Base-by-base conservation (phyloP, 2,113 vertebrate genomes). In the Peromyscus leucopus region DNA sequence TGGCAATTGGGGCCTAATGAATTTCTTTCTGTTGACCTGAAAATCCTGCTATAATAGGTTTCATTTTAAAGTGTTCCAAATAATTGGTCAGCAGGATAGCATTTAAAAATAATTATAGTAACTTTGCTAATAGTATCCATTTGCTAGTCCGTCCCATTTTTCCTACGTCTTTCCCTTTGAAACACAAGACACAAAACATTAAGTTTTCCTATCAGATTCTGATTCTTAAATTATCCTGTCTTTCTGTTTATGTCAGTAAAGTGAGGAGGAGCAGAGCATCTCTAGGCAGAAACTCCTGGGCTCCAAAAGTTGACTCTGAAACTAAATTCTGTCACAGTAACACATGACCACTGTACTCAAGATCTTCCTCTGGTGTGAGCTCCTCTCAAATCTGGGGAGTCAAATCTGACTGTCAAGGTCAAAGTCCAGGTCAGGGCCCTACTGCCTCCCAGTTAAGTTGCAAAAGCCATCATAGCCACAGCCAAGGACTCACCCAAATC, bases 81-180 rank as follows among this genome's bases (percentile, higher is more conserved):
- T 87, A 96, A 82, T 95, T 93, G 87, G 82, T 93, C 86, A 97
- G 46, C 75, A 57, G 11, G 75, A 90, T 46, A 91, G 86, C 42
- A 72, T 83, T 84, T 91, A 65, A 46, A 31, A 19, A 19, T 5
- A 69, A 65, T 89, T 26, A 46, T 96, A 97, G 92, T 84, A 92
- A 96, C 80, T 96, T 90, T 94, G 86, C 84, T 94, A 95, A 94
- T 96, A 91, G 78, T 80, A 98, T 97, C 91, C 95, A 96, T 97
- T 98, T 98, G 82, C 57, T 90, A 80, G 78, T 88, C 5, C 0
- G 1, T 97, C 97, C 61, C 92, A 31, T 93, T 89, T 94, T 92
- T 97, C 95, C 33, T 96, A 80, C 79, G 22, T 94, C 75, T 98
- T 98, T 90, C 42, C 42, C 75, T 92, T 98, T 96, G 91, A 97